Percentiles rank a stretch among this genome's conserved stretches.
These are phyloP conservation scores for Drosophila stalkeri DNA, from an alignment of 2,888 invertebrate species.

Conservation along the genomic window DNA sequence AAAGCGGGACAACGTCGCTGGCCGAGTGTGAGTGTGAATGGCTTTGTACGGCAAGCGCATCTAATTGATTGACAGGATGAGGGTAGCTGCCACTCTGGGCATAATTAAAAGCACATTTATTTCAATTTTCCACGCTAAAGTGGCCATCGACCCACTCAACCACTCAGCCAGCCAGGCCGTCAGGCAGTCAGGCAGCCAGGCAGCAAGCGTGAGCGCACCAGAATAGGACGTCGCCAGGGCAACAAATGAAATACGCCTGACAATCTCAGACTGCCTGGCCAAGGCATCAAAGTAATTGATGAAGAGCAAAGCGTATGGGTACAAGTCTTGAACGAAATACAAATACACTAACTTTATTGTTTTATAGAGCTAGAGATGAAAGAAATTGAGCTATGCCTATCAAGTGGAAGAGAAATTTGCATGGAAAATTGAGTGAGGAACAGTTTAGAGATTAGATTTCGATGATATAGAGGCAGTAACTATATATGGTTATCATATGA, in stretches of 20 bases:
- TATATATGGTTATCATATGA: too few species aligned
- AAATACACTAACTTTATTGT: constrained; percentile 3
- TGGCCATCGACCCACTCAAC: constrained; percentile 58
- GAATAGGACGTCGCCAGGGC: constrained; percentile 49
- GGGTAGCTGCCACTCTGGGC: constrained; percentile 57
- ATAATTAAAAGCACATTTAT: constrained; percentile 76
- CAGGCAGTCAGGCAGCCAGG: not conserved
- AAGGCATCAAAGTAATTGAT: constrained; percentile 53
- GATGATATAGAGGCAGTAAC: too few species aligned
- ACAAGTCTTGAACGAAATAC: not conserved
- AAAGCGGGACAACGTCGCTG: not conserved
- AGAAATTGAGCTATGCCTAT: too few species aligned
- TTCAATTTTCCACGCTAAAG: constrained; percentile 71
- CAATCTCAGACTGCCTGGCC: constrained; percentile 50
- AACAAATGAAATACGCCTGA: constrained; percentile 54
- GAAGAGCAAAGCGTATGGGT: constrained; percentile 28
- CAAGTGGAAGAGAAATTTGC: not conserved
- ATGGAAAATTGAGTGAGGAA: not conserved
- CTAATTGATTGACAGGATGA: constrained; percentile 70
- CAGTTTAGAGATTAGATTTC: too few species aligned
- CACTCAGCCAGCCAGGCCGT: constrained; percentile 12
- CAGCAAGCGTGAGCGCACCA: constrained; percentile 4
- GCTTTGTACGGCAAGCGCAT: constrained; percentile 42
- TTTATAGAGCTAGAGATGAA: not conserved
- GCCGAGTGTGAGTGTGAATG: not conserved